A percentile compares a stretch with the other conserved stretches of the same genome.
Conservation (phyloP, 30 jellyfish, hydroid and myxozoan species). For the Cassiopea xamachana region DNA sequence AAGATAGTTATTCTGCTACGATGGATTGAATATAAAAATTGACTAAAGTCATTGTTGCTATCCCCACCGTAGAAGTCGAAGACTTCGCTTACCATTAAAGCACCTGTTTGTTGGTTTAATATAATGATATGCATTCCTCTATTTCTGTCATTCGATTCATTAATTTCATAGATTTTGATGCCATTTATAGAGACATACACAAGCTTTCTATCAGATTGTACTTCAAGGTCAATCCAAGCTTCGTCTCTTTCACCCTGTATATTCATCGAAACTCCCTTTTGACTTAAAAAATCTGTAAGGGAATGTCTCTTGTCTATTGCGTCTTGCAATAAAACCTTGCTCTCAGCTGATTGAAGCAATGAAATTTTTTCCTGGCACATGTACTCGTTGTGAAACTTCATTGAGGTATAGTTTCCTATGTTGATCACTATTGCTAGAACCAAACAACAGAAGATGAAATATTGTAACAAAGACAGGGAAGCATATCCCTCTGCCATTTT, state of each 20-base stretch:
- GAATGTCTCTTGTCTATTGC: no score
- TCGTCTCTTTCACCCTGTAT: neutral
- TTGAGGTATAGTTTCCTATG: no score
- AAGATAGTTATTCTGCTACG: slow-evolving; percentile 89
- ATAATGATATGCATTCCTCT: slow-evolving; percentile 93
- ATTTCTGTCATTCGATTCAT: slow-evolving; percentile 35
- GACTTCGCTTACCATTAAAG: slow-evolving; percentile 73
- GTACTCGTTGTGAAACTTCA: no score
- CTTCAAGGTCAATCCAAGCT: slow-evolving; percentile 53
- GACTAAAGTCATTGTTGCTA: slow-evolving; percentile 77
- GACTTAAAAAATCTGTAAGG: no score
- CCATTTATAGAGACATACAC: slow-evolving; percentile 88
- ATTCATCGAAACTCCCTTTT: no score
- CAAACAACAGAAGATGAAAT: no score
- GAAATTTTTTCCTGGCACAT: no score
- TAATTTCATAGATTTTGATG: slow-evolving; percentile 69
- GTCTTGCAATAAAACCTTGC: no score
- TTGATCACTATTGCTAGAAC: no score
- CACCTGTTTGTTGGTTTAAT: slow-evolving; percentile 84
- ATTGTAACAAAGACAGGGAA: no score
- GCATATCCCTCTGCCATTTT: no score
- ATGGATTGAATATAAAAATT: slow-evolving; percentile 72
- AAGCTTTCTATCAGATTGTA: slow-evolving; percentile 73
- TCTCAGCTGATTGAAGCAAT: no score
- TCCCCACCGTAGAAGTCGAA: slow-evolving; percentile 85